Evolutionary conservation across 2,888 invertebrate genomes (phyloP).

Genomic region (Lithophane ornitopus): DNA sequence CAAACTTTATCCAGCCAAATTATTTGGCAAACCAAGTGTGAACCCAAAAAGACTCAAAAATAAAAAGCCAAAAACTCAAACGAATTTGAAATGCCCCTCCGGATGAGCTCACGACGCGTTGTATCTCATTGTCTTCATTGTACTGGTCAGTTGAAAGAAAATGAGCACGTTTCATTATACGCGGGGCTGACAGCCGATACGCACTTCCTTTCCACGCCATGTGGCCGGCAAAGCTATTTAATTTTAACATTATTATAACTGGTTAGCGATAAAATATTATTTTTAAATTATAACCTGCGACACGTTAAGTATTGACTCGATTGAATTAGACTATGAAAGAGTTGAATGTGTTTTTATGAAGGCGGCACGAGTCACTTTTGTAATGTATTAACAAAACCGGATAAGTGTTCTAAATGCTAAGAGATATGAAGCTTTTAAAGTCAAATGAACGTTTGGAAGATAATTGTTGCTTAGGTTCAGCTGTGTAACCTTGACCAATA

Average conservation of each 20-base stretch:
- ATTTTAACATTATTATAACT: slow-evolving; percentile 73
- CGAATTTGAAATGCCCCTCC: slow-evolving; percentile 75
- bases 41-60: background rate
- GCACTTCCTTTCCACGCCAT: slow-evolving; percentile 88
- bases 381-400: slow-evolving; percentile 14
- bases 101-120: slow-evolving; percentile 82
- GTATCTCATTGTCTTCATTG: slow-evolving; percentile 87
- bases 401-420: slow-evolving; percentile 28
- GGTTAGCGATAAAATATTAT: slow-evolving; percentile 66
- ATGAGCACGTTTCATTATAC: slow-evolving; percentile 87
- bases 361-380: slow-evolving; percentile 43
- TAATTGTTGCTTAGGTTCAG: background rate
- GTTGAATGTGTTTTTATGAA: slow-evolving; percentile 36
- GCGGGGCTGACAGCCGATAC: slow-evolving; percentile 89
- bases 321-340: slow-evolving; percentile 39
- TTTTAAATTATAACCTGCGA: slow-evolving; percentile 57
- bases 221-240: slow-evolving; percentile 81
- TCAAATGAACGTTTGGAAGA: slow-evolving; percentile 22
- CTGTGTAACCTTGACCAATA: background rate
- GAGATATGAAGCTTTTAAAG: slow-evolving; percentile 26
- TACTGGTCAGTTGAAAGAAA: slow-evolving; percentile 88
- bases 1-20: background rate
- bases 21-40: slow-evolving; percentile 23
- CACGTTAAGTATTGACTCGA: slow-evolving; percentile 40
- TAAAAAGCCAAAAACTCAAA: slow-evolving; percentile 26